Percentiles rank a stretch among this genome's conserved stretches.
phyloP scores from a whole-genome alignment of 2,797 vertebrate species.

The Austrolebias charrua region DNA sequence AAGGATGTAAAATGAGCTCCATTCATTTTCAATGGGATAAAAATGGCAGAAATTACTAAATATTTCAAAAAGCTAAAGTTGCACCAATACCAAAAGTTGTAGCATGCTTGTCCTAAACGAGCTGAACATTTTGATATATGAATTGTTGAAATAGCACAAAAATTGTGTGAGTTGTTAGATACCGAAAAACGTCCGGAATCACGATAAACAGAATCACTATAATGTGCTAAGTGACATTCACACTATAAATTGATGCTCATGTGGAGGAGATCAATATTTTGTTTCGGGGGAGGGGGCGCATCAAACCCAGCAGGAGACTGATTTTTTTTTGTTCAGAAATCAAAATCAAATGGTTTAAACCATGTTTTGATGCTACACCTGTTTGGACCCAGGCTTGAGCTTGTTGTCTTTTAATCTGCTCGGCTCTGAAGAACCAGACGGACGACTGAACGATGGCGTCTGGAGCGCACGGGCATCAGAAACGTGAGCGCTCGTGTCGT shows the following conservation, averaged over 20 bases:
- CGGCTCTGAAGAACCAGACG: slow-evolving; percentile 12
- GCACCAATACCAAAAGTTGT: too few relatives aligned
- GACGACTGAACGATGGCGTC: slow-evolving; percentile 34
- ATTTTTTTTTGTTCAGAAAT: slow-evolving; percentile 20
- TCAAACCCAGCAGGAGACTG: slow-evolving; percentile 3
- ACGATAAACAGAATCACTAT: too few relatives aligned
- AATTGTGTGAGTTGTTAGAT: too few relatives aligned
- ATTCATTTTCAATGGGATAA: too few relatives aligned
- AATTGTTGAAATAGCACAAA: too few relatives aligned
- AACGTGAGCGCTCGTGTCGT: slow-evolving; percentile 47
- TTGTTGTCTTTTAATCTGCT: slow-evolving; percentile 2
- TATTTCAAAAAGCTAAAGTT: too few relatives aligned
- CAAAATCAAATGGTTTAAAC: slow-evolving; percentile 3
- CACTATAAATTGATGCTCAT: slow-evolving; percentile 6
- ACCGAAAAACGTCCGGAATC: too few relatives aligned
- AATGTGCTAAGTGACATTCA: too few relatives aligned
- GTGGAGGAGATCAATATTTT: slow-evolving; percentile 17
- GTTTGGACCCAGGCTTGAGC: slow-evolving; percentile 3
- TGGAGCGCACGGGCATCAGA: slow-evolving; percentile 42
- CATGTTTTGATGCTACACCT: background rate
- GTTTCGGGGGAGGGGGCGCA: slow-evolving; percentile 1
- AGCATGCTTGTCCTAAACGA: too few relatives aligned
- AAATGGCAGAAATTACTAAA: too few relatives aligned
- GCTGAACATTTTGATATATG: too few relatives aligned
- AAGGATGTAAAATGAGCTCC: too few relatives aligned